Conservation (phyloP, 2,113 vertebrate species). For the Periophthalmus modestus region DNA sequence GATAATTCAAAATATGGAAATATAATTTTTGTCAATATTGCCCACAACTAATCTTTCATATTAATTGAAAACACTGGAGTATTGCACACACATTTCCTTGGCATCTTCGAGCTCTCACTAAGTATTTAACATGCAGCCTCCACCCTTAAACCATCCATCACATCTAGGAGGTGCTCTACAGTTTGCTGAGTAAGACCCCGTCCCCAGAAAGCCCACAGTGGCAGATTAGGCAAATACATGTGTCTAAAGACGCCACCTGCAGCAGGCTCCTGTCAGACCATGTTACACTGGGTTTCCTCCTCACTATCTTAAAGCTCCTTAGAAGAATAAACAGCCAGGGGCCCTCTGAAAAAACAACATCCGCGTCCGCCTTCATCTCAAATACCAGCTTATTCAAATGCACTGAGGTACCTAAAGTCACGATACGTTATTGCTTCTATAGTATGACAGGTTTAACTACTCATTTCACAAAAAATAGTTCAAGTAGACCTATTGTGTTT, state of each 20-base stretch:
- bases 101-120: background rate
- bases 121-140: constrained; percentile 9
- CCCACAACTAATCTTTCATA: no score
- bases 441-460: background rate
- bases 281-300: constrained; percentile 41
- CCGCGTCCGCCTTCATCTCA: constrained; percentile 3
- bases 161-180: background rate
- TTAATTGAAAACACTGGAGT: no score
- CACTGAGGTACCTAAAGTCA: background rate
- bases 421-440: background rate
- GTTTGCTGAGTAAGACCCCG: constrained; percentile 36
- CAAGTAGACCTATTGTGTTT: no score
- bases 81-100: background rate
- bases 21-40: no score
- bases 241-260: constrained; percentile 45
- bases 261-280: constrained; percentile 47
- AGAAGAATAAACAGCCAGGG: constrained; percentile 35
- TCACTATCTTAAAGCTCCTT: constrained; percentile 52
- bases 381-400: constrained; percentile 16
- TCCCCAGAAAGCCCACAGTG: constrained; percentile 32
- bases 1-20: no score
- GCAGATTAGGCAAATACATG: constrained; percentile 46
- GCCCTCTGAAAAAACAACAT: background rate
- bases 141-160: background rate
- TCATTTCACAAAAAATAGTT: no score